A percentile compares a stretch with the other conserved stretches of the same genome.
phyloP scores from a whole-genome alignment of 92 coral and sea anemone species.

The Porites cylindrica region DNA sequence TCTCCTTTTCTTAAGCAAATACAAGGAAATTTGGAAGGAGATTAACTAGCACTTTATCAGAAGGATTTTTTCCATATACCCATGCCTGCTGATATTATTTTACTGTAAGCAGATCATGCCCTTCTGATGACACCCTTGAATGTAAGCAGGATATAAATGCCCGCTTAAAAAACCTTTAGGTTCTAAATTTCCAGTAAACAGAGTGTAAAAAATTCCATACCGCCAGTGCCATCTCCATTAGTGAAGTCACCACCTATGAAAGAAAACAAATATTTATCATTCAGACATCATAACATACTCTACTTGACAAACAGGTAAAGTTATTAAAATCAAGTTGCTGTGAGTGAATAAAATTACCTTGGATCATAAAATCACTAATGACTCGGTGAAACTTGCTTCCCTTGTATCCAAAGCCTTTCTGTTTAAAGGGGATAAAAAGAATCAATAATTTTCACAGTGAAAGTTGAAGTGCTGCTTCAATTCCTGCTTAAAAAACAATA shows the following conservation, averaged over 20 bases:
- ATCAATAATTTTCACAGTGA: not conserved
- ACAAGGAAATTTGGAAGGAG: no score
- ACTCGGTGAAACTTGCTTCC: conserved; percentile 89
- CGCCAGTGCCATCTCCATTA: conserved; percentile 70
- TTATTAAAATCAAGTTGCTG: not conserved
- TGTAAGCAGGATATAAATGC: no score
- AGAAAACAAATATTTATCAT: not conserved
- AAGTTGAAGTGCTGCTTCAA: no score
- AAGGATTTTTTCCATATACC: no score
- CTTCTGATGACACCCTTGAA: no score
- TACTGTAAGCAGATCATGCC: no score
- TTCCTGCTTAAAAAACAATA: no score
- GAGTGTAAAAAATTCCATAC: conserved; percentile 34
- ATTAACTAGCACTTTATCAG: no score
- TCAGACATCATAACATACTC: not conserved
- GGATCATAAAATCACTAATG: conserved; percentile 86
- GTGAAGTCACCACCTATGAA: conserved; percentile 13
- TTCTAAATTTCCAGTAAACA: no score
- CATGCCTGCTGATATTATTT: no score
- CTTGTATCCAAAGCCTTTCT: conserved; percentile 95
- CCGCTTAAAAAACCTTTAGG: no score
- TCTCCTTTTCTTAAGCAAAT: no score
- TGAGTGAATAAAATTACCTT: conserved; percentile 59
- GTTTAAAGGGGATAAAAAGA: conserved; percentile 4
- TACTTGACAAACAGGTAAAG: not conserved